A percentile compares a stretch with the other conserved stretches of the same genome.
phyloP scores from a whole-genome alignment of 1,140 invertebrate species.

The Micrasema minimum region DNA sequence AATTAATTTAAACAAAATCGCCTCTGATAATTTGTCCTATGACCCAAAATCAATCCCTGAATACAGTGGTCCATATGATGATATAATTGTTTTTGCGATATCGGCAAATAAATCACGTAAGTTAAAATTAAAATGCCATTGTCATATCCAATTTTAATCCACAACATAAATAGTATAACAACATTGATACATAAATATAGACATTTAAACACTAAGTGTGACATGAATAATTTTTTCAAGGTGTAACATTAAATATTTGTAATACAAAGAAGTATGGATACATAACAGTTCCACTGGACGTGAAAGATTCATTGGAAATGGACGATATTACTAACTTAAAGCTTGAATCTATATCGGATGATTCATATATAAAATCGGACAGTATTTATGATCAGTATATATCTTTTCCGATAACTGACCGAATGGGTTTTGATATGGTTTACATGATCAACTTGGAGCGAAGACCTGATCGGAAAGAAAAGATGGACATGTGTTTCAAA shows the following conservation, averaged over 20 bases:
- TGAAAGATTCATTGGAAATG: slow-evolving; percentile 71
- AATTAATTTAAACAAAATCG: slow-evolving; percentile 75
- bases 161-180: too few relatives aligned
- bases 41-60: slow-evolving; percentile 70
- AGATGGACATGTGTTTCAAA: slow-evolving; percentile 84
- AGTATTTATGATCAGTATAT: slow-evolving; percentile 64
- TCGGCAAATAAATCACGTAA: slow-evolving; percentile 79
- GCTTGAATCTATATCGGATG: slow-evolving; percentile 63
- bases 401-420: slow-evolving; percentile 66
- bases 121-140: too few relatives aligned
- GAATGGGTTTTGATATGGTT: slow-evolving; percentile 79
- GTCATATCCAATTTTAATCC: too few relatives aligned
- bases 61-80: slow-evolving; percentile 86
- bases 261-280: slow-evolving; percentile 88
- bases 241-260: slow-evolving; percentile 79
- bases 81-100: slow-evolving; percentile 94
- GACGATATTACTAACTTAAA: slow-evolving; percentile 83
- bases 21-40: slow-evolving; percentile 82
- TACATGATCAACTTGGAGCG: slow-evolving; percentile 93
- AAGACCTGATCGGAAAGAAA: slow-evolving; percentile 77
- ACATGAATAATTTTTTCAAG: slow-evolving; percentile 60
- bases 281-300: slow-evolving; percentile 83
- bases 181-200: not conserved
- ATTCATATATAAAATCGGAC: slow-evolving; percentile 58
- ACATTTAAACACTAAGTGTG: not conserved